These are phyloP conservation scores for Saturnia pavonia DNA, from an alignment of 2,888 invertebrate species.

Conservation along the genomic window DNA sequence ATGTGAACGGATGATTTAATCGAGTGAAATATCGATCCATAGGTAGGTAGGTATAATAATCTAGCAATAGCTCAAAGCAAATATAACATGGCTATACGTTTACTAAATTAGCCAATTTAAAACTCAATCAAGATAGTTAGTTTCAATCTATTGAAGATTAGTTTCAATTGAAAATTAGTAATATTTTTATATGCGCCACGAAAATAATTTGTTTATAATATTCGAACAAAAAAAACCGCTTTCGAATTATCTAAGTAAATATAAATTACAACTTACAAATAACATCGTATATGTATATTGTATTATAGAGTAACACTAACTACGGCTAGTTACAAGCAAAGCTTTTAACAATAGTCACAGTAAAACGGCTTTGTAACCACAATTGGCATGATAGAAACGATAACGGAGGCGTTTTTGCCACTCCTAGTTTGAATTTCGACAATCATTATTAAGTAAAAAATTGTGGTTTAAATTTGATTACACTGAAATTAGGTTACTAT, in stretches of 20 bases:
- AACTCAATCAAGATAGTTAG: no score
- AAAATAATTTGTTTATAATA: not conserved
- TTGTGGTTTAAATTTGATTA: slow-evolving; percentile 47
- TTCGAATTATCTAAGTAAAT: not conserved
- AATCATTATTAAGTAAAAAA: slow-evolving; percentile 54
- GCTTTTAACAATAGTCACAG: slow-evolving; percentile 52
- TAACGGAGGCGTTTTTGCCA: slow-evolving; percentile 63
- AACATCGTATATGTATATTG: not conserved
- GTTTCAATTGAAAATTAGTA: no score
- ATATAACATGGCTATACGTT: no score
- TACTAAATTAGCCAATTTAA: no score
- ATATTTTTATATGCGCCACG: no score
- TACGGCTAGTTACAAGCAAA: slow-evolving; percentile 31
- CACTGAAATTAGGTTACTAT: slow-evolving; percentile 50
- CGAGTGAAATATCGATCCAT: no score
- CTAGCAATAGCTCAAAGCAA: no score
- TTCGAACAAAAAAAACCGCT: not conserved
- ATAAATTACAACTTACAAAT: not conserved
- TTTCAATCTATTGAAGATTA: no score
- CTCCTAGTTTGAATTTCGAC: slow-evolving; percentile 50
- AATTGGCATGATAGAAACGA: slow-evolving; percentile 48
- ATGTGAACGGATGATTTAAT: no score
- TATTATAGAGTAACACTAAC: not conserved
- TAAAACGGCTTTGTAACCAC: slow-evolving; percentile 61
- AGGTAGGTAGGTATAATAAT: no score